phyloP scores from a whole-genome alignment of 2,113 vertebrate species.

The Sterrhoptilus dennistouni region DNA sequence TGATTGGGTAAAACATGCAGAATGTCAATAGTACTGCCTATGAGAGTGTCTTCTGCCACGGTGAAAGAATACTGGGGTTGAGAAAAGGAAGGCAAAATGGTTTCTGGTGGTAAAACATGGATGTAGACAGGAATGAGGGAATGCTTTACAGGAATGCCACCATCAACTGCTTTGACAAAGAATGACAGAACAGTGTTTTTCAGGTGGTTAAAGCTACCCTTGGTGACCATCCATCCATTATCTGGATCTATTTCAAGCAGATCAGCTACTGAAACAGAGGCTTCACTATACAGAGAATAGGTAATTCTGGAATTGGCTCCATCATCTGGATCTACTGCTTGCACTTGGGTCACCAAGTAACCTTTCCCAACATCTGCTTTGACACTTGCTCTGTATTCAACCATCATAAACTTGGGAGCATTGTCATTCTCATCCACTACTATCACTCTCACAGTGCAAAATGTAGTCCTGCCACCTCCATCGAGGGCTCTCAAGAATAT shows the following conservation, averaged over 20 bases:
- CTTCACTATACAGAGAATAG: conserved; percentile 94
- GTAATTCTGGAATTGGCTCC: conserved; percentile 88
- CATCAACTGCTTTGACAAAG: conserved; percentile 96
- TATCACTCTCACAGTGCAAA: conserved; percentile 87
- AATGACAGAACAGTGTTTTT: conserved; percentile 92
- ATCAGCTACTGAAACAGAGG: conserved; percentile 85
- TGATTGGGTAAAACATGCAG: conserved; percentile 80
- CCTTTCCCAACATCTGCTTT: conserved; percentile 88
- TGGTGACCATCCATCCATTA: conserved; percentile 97
- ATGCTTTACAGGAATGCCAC: conserved; percentile 87
- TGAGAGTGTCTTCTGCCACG: conserved; percentile 84
- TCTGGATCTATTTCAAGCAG: conserved; percentile 95
- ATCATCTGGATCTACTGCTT: conserved; percentile 89
- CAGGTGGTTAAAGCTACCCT: conserved; percentile 88
- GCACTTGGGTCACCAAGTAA: conserved; percentile 90
- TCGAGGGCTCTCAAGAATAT: conserved; percentile 87
- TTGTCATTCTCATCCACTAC: conserved; percentile 96
- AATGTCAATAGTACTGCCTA: conserved; percentile 86
- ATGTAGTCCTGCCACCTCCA: conserved; percentile 85
- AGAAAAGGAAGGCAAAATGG: conserved; percentile 83
- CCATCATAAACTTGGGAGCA: conserved; percentile 81
- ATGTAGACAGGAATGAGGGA: conserved; percentile 93
- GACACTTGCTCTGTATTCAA: conserved; percentile 90
- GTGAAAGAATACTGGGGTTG: conserved; percentile 90
- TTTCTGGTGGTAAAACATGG: conserved; percentile 88